Evolutionary conservation across 2,113 vertebrate species (phyloP).

Genomic region (Ptilonorhynchus violaceus): DNA sequence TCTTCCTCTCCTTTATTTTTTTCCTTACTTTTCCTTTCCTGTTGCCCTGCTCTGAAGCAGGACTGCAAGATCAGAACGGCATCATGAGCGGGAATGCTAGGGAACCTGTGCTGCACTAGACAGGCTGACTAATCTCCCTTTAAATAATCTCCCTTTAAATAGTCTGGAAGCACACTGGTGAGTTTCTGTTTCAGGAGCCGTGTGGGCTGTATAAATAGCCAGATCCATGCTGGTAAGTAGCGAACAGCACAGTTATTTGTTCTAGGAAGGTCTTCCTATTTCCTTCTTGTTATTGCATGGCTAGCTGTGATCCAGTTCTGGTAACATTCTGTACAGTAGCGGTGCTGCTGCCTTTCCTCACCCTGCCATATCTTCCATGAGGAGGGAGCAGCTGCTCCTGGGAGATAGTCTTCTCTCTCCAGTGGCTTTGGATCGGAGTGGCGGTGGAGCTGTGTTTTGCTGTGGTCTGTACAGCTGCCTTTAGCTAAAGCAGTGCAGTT

Average conservation of each 20-base stretch:
- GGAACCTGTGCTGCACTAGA: not conserved
- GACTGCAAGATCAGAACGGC: not conserved
- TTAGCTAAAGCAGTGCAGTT: not conserved
- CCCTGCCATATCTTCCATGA: not conserved
- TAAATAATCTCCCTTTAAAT: constrained; percentile 60
- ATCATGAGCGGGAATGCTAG: not conserved
- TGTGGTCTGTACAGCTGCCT: not conserved
- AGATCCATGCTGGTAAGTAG: constrained; percentile 3
- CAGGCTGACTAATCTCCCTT: constrained; percentile 51
- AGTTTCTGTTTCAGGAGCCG: constrained; percentile 36
- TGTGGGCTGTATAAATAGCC: constrained; percentile 10
- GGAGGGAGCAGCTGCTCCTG: not conserved
- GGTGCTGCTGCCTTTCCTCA: not conserved
- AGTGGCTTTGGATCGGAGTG: not conserved
- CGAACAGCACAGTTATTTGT: not conserved
- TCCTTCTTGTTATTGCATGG: not conserved
- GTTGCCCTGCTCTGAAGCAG: not conserved
- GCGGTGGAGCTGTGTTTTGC: not conserved
- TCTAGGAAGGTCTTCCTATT: not conserved
- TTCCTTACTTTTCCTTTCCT: not conserved
- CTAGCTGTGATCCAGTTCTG: not conserved
- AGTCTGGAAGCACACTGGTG: constrained; percentile 3
- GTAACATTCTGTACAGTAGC: accelerated
- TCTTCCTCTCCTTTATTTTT: not conserved
- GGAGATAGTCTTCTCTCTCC: not conserved